Conservation (phyloP, 2,888 invertebrate species). For the Plagodis dolabraria region DNA sequence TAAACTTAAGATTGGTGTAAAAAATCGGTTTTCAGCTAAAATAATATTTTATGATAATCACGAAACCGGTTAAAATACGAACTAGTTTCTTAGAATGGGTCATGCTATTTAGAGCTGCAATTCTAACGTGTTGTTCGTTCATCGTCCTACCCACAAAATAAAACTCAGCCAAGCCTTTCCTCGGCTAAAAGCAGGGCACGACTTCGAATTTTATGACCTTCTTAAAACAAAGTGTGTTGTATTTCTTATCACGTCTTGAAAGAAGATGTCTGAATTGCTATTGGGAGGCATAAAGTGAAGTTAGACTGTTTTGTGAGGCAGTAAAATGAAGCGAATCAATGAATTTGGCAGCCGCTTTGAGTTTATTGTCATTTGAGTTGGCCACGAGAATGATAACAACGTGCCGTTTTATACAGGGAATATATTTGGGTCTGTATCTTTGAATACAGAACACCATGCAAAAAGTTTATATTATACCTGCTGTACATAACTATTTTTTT, state of each 20-base stretch:
- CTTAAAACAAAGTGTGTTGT: conserved; percentile 24
- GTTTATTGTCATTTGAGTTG: conserved; percentile 8
- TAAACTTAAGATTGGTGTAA: no score
- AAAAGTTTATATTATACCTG: no score
- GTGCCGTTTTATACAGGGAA: no score
- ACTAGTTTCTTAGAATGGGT: no score
- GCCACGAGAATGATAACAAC: conserved; percentile 6
- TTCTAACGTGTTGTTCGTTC: no score
- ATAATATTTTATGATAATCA: no score
- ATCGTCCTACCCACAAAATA: conserved; percentile 1
- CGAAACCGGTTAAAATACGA: no score
- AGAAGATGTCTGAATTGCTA: conserved; percentile 22
- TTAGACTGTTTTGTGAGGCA: conserved; percentile 15
- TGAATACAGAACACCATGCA: no score
- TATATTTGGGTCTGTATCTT: no score
- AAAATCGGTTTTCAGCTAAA: no score
- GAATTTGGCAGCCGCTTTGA: conserved; percentile 13
- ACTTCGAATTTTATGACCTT: conserved; percentile 18
- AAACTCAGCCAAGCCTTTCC: conserved; percentile 19
- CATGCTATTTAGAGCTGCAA: no score
- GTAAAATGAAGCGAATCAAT: conserved; percentile 24
- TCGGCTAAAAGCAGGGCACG: conserved; percentile 21
- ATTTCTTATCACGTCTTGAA: conserved; percentile 31
- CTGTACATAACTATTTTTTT: no score
- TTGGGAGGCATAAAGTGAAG: conserved; percentile 27